These are phyloP conservation scores for Strigamia maritima DNA, from an alignment of 2,888 invertebrate species.

Conservation along the genomic window DNA sequence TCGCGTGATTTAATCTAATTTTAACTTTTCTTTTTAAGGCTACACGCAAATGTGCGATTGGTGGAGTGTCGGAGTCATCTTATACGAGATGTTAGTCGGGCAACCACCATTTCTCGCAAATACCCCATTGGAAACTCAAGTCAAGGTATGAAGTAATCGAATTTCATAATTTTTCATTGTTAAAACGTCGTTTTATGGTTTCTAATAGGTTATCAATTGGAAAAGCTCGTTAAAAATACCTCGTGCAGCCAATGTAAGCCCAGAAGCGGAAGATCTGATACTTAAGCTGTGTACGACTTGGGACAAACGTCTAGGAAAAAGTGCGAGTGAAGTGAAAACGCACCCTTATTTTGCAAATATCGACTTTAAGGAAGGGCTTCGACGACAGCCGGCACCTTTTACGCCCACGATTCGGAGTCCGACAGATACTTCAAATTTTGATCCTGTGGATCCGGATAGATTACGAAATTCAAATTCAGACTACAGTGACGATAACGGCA, in stretches of 20 bases:
- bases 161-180: not conserved
- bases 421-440: conserved; percentile 98
- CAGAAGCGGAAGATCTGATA: conserved; percentile 86
- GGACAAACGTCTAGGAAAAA: conserved; percentile 83
- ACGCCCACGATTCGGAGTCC: conserved; percentile 91
- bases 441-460: conserved; percentile 88
- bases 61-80: conserved; percentile 99
- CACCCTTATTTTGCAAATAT: conserved; percentile 90
- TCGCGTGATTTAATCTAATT: not conserved
- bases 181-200: not conserved
- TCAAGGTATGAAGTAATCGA: conserved; percentile 67
- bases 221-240: conserved; percentile 88
- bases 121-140: conserved; percentile 92
- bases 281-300: conserved; percentile 84
- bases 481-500: conserved; percentile 70
- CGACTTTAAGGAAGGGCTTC: conserved; percentile 79
- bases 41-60: conserved; percentile 96
- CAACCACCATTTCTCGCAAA: conserved; percentile 95
- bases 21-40: conserved; percentile 55
- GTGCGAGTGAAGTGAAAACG: conserved; percentile 81
- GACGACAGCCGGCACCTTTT: conserved; percentile 84
- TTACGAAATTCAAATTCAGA: conserved; percentile 59
- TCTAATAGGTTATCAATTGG: conserved; percentile 93
- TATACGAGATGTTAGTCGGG: conserved; percentile 99
- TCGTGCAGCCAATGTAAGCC: conserved; percentile 76